Percentiles rank a stretch among this genome's conserved stretches.
These are phyloP conservation scores for Gobionotothen gibberifrons DNA, from an alignment of 2,797 vertebrate genomes.

Conservation along the genomic window DNA sequence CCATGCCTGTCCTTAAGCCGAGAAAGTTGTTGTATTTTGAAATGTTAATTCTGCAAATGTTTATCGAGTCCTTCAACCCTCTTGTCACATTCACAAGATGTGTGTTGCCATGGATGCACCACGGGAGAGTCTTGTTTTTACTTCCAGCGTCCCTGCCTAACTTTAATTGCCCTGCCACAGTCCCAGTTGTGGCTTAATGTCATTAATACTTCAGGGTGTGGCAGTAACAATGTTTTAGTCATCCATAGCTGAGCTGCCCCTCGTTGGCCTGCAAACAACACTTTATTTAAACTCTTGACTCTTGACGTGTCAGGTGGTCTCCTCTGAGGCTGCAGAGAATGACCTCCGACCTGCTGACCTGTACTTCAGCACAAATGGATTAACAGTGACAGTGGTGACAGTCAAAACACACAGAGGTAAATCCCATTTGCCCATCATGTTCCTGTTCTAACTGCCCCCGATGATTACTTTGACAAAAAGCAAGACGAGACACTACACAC, in stretches of 20 bases:
- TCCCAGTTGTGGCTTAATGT: too few species aligned
- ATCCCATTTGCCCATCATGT: constrained; percentile 40
- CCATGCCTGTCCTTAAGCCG: too few species aligned
- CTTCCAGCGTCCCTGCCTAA: too few species aligned
- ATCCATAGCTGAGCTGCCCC: constrained; percentile 9
- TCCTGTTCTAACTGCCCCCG: constrained; percentile 34
- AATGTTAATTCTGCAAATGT: too few species aligned
- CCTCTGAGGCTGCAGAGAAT: constrained; percentile 29
- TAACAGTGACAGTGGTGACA: constrained; percentile 30
- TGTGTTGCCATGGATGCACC: too few species aligned
- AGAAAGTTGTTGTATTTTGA: too few species aligned
- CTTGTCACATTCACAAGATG: too few species aligned
- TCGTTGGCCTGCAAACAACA: constrained; percentile 34
- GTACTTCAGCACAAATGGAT: constrained; percentile 38
- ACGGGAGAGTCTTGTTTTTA: too few species aligned
- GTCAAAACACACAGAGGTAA: constrained; percentile 29
- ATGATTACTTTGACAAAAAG: constrained; percentile 34
- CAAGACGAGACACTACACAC: background rate
- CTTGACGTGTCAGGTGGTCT: constrained; percentile 63
- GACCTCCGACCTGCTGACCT: constrained; percentile 49
- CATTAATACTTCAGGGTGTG: too few species aligned
- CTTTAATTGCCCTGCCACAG: too few species aligned
- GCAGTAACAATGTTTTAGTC: background rate
- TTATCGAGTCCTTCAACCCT: too few species aligned
- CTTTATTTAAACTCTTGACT: constrained; percentile 78